Conservation (phyloP, 2,888 invertebrate genomes). For the Entomobrya multifasciata region DNA sequence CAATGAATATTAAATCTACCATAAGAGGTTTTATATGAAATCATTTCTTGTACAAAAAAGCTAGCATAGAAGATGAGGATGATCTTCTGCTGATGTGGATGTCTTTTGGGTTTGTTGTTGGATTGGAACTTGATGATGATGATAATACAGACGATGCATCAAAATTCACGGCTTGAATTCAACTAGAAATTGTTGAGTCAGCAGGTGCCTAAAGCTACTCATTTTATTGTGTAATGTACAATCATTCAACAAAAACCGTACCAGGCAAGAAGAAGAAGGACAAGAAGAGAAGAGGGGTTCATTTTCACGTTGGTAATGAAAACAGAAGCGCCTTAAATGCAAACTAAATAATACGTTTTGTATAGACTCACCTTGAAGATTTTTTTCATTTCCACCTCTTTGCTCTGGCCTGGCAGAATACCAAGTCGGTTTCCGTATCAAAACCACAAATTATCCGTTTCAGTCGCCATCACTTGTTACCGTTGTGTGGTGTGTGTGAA, state of each 20-base stretch:
- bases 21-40: too few relatives aligned
- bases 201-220: slow-evolving; percentile 70
- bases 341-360: background rate
- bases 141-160: slow-evolving; percentile 53
- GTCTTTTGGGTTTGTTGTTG: slow-evolving; percentile 6
- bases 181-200: slow-evolving; percentile 73
- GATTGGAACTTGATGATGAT: slow-evolving; percentile 42
- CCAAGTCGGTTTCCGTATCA: slow-evolving; percentile 71
- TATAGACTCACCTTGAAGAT: slow-evolving; percentile 37
- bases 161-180: slow-evolving; percentile 57
- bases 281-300: background rate
- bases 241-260: slow-evolving; percentile 38
- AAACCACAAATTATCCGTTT: slow-evolving; percentile 70
- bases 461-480: slow-evolving; percentile 62
- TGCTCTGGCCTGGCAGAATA: slow-evolving; percentile 47
- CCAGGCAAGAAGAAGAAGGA: background rate
- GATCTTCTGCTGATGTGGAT: slow-evolving; percentile 7
- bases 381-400: slow-evolving; percentile 56
- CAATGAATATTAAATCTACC: background rate
- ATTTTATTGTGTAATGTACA: slow-evolving; percentile 25
- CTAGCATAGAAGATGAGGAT: background rate
- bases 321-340: slow-evolving; percentile 10
- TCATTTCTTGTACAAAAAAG: background rate
- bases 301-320: background rate
- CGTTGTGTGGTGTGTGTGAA: slow-evolving; percentile 32